Percentiles rank a stretch among this genome's conserved stretches.
phyloP scores from a whole-genome alignment of 2,888 invertebrate species.

The Lobophora halterata region DNA sequence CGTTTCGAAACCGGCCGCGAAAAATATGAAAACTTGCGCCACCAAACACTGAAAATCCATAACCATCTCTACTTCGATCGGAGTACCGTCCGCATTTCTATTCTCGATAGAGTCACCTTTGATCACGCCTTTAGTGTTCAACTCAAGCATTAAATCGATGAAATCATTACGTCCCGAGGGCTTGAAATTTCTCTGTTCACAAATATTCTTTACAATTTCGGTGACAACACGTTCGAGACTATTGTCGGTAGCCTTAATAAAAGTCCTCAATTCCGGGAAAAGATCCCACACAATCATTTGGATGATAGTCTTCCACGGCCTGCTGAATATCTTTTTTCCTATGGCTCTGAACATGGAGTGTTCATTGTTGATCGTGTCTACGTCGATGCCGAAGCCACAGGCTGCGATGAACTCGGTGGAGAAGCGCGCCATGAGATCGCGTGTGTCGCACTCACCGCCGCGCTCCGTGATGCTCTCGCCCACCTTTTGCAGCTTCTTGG shows the following conservation, averaged over 20 bases:
- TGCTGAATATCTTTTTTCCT: conserved; percentile 41
- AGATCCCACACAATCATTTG: conserved; percentile 41
- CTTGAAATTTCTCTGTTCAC: conserved; percentile 48
- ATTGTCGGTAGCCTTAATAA: conserved; percentile 29
- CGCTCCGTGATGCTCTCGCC: conserved; percentile 41
- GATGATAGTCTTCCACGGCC: conserved; percentile 31
- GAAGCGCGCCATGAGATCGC: conserved; percentile 56
- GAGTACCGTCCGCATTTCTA: conserved; percentile 44
- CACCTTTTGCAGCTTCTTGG: conserved; percentile 47
- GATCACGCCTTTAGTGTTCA: conserved; percentile 50
- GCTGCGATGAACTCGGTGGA: conserved; percentile 58
- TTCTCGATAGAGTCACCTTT: conserved; percentile 54
- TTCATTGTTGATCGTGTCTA: conserved; percentile 50
- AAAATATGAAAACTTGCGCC: conserved; percentile 60
- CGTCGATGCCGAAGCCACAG: conserved; percentile 56
- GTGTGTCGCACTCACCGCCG: conserved; percentile 45
- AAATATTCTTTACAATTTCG: conserved; percentile 43
- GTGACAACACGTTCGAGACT: conserved; percentile 31
- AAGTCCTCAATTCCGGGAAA: conserved; percentile 42
- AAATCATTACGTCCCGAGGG: conserved; percentile 54
- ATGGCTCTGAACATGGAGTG: conserved; percentile 46
- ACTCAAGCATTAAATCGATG: conserved; percentile 50
- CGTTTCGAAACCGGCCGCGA: conserved; percentile 72
- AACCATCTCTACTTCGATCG: conserved; percentile 45
- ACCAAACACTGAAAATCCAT: conserved; percentile 44